Conservation (phyloP, 2,113 vertebrate species). For the Hipposideros armiger region DNA sequence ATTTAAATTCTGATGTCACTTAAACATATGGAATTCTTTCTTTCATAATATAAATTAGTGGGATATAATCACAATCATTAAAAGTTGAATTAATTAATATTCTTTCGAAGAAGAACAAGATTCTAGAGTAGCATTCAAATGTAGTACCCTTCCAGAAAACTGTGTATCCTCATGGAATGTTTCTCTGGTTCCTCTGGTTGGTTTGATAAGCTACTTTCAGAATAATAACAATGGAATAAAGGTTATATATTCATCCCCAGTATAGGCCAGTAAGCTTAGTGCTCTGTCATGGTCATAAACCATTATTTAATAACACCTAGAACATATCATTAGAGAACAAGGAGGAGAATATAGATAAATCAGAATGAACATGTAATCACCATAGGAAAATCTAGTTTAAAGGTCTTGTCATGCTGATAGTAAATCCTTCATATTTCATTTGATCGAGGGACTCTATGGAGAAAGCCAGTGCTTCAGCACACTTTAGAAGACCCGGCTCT, state of each 20-base stretch:
- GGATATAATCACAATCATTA: neutral
- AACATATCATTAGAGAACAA: neutral
- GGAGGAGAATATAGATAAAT: neutral
- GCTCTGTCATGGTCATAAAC: neutral
- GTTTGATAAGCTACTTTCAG: slow-evolving; percentile 9
- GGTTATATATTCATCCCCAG: neutral
- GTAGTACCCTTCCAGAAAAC: neutral
- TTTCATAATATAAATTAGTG: neutral
- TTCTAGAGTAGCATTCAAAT: neutral
- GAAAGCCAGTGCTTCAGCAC: neutral
- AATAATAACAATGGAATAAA: neutral
- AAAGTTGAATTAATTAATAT: neutral
- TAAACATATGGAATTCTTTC: neutral
- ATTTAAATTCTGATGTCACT: slow-evolving; percentile 9
- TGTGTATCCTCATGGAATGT: neutral
- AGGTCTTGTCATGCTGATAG: neutral
- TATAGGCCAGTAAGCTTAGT: neutral
- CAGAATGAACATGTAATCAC: neutral
- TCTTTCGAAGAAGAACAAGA: neutral
- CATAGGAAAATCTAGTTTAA: neutral
- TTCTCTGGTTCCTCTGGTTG: neutral
- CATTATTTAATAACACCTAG: neutral
- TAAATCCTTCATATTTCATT: neutral
- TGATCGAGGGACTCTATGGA: neutral
- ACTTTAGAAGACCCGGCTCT: neutral